Evolutionary conservation across 2,113 vertebrate genomes (phyloP), one percentile per base, ranked within the genome.

Genomic region (Rhizomys pruinosus): DNA sequence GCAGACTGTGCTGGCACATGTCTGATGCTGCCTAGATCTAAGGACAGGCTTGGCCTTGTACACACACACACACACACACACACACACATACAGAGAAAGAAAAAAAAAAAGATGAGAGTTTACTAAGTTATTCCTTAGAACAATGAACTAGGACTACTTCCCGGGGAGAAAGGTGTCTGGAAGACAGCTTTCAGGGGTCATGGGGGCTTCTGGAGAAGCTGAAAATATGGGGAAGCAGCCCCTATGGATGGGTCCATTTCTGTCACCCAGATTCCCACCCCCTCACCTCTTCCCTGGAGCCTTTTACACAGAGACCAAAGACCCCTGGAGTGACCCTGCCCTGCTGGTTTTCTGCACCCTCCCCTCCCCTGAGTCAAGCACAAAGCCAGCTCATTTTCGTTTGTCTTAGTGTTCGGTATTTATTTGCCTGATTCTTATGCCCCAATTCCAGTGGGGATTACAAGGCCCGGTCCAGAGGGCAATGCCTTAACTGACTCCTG

Each of bases 271-370:
- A 7, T 84, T n/a, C 81, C 55, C 11, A 11, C 9, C 57, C 25
- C 52, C 77, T n/a, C 42, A 19, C 69, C 7, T 66, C 42, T n/a
- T 29, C 47, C 44, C 72, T 27, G 73, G 16, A 84, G 44, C 44
- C 5, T n/a, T 89, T 42, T 25, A 16, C 29, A 39, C 29, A 39
- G 44, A 77, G 12, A 79, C 55, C 22, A 15, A 59, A 19, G 47
- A 8, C 55, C 34, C n/a, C 39, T 39, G 0, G 17, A 52, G 6
- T n/a, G 8, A 5, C 8, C 39, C 9, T 20, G 0, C 27, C 37
- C 19, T 22, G 7, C 37, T 27, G 63, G n/a, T 13, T 29, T 44
- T 23, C 1, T 3, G 13, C 16, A 1, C 69, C 52, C 42, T 23
- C 42, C 71, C 32, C 3, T 52, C 47, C 47, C 47, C 47, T 52